Evolutionary conservation across 2,888 invertebrate genomes (phyloP).

Genomic region (Drosophila neoperkinsi): DNA sequence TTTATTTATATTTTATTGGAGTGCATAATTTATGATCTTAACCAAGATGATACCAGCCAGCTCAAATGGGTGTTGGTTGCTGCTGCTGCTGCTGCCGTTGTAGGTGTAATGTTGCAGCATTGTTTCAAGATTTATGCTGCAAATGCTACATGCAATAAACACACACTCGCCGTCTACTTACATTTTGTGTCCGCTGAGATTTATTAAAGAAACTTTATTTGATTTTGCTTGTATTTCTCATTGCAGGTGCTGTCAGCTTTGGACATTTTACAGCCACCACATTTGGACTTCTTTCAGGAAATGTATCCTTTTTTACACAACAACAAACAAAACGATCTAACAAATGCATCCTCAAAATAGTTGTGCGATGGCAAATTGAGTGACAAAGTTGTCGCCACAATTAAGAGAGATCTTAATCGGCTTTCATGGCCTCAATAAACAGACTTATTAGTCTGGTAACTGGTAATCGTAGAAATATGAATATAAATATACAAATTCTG

Average conservation of each 20-base stretch:
- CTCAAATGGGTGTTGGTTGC: slow-evolving; percentile 19
- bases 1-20: slow-evolving; percentile 71
- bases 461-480: background rate
- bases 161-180: slow-evolving; percentile 21
- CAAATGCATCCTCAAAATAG: background rate
- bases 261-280: slow-evolving; percentile 99
- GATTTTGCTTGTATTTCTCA: slow-evolving; percentile 17
- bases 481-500: too few relatives aligned
- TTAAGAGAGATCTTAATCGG: background rate
- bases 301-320: slow-evolving; percentile 94
- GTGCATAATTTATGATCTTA: slow-evolving; percentile 62
- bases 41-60: slow-evolving; percentile 25
- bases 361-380: slow-evolving; percentile 1
- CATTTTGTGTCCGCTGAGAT: slow-evolving; percentile 37
- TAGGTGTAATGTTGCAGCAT: slow-evolving; percentile 44
- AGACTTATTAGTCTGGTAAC: background rate
- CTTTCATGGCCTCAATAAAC: background rate
- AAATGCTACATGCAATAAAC: slow-evolving; percentile 59
- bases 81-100: slow-evolving; percentile 9
- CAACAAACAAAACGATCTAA: slow-evolving; percentile 29
- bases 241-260: slow-evolving; percentile 97
- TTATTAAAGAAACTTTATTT: slow-evolving; percentile 46
- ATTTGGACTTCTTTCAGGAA: slow-evolving; percentile 99
- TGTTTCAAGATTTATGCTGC: slow-evolving; percentile 54
- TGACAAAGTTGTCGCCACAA: background rate